phyloP scores from a whole-genome alignment of 2,113 vertebrate species.

The Nibea albiflora region DNA sequence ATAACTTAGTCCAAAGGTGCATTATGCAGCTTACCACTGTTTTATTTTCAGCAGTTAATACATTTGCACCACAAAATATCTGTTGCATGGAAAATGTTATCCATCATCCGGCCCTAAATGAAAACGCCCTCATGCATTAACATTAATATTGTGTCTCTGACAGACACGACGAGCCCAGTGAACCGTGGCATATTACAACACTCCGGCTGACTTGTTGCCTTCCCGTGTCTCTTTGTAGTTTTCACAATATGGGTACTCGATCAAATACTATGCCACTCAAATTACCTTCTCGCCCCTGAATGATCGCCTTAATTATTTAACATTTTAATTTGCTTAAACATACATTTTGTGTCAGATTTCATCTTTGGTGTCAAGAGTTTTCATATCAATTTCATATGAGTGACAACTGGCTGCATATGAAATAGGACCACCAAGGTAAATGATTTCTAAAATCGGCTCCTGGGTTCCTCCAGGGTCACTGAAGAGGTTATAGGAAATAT shows the following conservation, averaged over 20 bases:
- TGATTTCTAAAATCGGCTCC: not conserved
- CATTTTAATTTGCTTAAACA: conserved; percentile 79
- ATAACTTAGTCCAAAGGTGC: not conserved
- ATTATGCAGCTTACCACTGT: not conserved
- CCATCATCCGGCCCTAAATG: conserved; percentile 58
- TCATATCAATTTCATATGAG: conserved; percentile 61
- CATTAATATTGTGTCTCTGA: conserved; percentile 50
- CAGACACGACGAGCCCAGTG: conserved; percentile 49
- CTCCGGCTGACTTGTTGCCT: conserved; percentile 61
- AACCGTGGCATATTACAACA: conserved; percentile 75
- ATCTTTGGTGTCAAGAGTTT: conserved; percentile 67
- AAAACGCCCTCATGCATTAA: conserved; percentile 61
- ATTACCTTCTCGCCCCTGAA: conserved; percentile 72
- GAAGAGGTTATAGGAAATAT: not conserved
- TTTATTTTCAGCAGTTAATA: conserved; percentile 19
- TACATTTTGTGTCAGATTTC: conserved; percentile 74
- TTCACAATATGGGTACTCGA: conserved; percentile 71
- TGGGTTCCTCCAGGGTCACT: conserved; percentile 17
- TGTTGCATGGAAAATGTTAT: conserved; percentile 59
- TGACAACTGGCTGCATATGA: conserved; percentile 33
- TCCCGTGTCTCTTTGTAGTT: conserved; percentile 72
- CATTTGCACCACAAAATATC: conserved; percentile 28
- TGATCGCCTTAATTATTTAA: conserved; percentile 77
- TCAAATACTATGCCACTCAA: conserved; percentile 73
- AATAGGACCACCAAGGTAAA: conserved; percentile 19